Evolutionary conservation across 2,113 vertebrate species (phyloP).

Genomic region (Leptosomus discolor): DNA sequence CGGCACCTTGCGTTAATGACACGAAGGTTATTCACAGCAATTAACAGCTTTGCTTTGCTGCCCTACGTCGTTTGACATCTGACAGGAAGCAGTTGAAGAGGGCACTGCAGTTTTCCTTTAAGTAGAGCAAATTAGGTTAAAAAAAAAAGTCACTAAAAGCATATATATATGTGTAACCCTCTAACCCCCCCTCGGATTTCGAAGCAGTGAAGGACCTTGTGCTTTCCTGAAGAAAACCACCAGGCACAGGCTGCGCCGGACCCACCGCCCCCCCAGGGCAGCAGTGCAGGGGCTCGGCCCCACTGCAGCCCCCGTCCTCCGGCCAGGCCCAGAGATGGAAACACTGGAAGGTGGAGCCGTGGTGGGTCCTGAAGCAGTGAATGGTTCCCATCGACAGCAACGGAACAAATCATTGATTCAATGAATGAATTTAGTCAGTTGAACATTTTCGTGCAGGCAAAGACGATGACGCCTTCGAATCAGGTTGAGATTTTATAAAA

Average conservation of each 20-base stretch:
- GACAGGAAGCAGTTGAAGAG: neutral
- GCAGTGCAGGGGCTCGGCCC: no score
- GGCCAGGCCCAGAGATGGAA: neutral
- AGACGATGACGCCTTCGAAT: slow-evolving; percentile 63
- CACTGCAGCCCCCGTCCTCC: neutral
- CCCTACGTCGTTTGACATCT: no score
- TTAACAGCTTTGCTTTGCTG: neutral
- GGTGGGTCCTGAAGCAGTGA: neutral
- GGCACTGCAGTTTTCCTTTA: slow-evolving; percentile 50
- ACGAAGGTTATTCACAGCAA: slow-evolving; percentile 29
- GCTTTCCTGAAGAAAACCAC: neutral
- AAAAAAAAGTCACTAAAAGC: slow-evolving; percentile 40
- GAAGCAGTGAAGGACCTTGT: neutral
- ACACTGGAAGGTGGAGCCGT: slow-evolving; percentile 18
- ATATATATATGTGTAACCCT: slow-evolving; percentile 38
- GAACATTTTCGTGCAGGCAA: slow-evolving; percentile 17
- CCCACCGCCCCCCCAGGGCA: no score
- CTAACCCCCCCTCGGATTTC: slow-evolving; percentile 43
- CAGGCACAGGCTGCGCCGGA: slow-evolving; percentile 32
- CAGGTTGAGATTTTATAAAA: slow-evolving; percentile 52
- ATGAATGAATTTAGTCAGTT: slow-evolving; percentile 9
- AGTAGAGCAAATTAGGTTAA: slow-evolving; percentile 12
- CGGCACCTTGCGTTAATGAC: neutral
- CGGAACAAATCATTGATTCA: slow-evolving; percentile 37
- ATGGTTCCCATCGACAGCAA: neutral